Base-by-base conservation (phyloP, 2,797 vertebrate genomes). In the Cetoscarus ocellatus region DNA sequence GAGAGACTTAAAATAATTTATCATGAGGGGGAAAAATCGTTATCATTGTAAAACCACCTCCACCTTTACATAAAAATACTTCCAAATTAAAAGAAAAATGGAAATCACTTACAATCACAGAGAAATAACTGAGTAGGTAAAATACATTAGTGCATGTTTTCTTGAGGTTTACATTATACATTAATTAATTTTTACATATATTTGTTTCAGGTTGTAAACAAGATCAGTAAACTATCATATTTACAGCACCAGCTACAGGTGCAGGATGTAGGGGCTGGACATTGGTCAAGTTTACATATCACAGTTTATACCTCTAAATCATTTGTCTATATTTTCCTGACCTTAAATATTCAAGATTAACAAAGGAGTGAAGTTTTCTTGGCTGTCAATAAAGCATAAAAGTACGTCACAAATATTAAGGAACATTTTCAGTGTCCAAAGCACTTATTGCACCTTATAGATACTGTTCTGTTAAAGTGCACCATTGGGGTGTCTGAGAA, bases 221-320 rank as follows among this genome's bases (percentile, higher is more conserved):
- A 56, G 40, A 77, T 73, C 68, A 77, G 51, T 73, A 83, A 84
- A 82, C 70, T 45, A 18, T 75, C 67, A 84, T 78, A 45, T 51
- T 56, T 49, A 77, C 54, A 60, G 15, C 54, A 45, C 61, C 1
- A 14, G 57, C 51, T 53, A 51, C 57, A 80, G 49, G 38, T 57
- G 67, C 1, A 57, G 8, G 27, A 45, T 76, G 68, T 51, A 57
- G 72, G 44, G 44, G 14, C 61, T 73, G 49, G 65, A 61, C 39
- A 18, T 55, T 9, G 1, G 10, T 82, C 78, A 80, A 60, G 67
- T 87, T 75, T 83, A 86, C 65, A 10, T 27, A 14, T 68, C 48
- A 39, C 11, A 1, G 2, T 27, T 27, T 27, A 27, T 27, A 27
- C 27, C 27, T 27, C 27, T 27, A 73, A 18, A 56, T 62, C 0